A percentile compares a stretch with the other conserved stretches of the same genome.
phyloP scores from a whole-genome alignment of 2,888 invertebrate species.

The Troides oblongomaculatus region DNA sequence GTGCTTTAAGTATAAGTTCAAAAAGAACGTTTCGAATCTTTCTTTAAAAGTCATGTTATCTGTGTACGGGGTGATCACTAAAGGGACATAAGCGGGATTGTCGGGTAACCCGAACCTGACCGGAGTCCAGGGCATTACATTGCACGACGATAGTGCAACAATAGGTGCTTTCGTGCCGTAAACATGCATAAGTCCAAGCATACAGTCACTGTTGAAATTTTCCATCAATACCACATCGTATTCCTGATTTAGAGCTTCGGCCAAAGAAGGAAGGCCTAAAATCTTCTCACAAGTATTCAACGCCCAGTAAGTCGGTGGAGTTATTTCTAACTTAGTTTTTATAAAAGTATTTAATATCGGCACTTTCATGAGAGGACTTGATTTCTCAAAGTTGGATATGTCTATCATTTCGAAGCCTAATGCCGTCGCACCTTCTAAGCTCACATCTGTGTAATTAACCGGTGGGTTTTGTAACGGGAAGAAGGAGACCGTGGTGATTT shows the following conservation, averaged over 20 bases:
- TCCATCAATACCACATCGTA: slow-evolving; percentile 79
- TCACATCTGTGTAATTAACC: slow-evolving; percentile 65
- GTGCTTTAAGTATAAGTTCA: slow-evolving; percentile 32
- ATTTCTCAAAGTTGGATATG: slow-evolving; percentile 47
- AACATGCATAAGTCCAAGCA: slow-evolving; percentile 72
- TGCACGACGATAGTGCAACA: slow-evolving; percentile 69
- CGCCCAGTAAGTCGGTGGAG: slow-evolving; percentile 33
- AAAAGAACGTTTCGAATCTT: slow-evolving; percentile 43
- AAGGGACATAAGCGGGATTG: slow-evolving; percentile 62
- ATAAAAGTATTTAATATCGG: slow-evolving; percentile 33
- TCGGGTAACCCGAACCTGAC: slow-evolving; percentile 50
- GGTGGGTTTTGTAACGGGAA: slow-evolving; percentile 75
- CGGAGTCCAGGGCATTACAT: slow-evolving; percentile 68
- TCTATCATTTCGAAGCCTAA: slow-evolving; percentile 60
- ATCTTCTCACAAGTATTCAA: slow-evolving; percentile 37
- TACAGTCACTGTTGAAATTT: slow-evolving; percentile 77
- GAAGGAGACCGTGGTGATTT: slow-evolving; percentile 80
- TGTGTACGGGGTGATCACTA: slow-evolving; percentile 61
- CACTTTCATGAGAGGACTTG: slow-evolving; percentile 20
- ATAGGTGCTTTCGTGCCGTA: slow-evolving; percentile 63
- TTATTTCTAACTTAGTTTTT: slow-evolving; percentile 28
- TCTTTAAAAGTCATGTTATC: slow-evolving; percentile 61
- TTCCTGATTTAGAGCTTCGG: slow-evolving; percentile 37
- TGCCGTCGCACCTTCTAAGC: slow-evolving; percentile 59
- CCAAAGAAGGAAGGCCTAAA: slow-evolving; percentile 36